Evolutionary conservation across 1,140 invertebrate genomes (phyloP), one percentile per base, ranked within the genome.

Genomic region (Papilio aristodemus): DNA sequence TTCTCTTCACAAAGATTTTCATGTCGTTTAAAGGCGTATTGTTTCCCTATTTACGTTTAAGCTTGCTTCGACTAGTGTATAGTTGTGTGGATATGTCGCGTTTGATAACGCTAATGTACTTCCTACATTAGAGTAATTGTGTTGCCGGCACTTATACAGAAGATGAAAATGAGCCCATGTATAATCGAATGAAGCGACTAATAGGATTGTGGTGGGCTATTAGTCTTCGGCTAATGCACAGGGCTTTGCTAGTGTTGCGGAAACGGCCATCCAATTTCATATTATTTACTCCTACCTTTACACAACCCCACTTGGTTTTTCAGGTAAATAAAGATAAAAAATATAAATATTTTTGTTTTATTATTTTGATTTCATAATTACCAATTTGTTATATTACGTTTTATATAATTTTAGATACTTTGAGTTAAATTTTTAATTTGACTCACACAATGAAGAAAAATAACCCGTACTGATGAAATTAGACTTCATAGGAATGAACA

Each of bases 401-500:
- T n/a, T n/a, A n/a, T n/a, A n/a, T n/a, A n/a, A n/a, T n/a, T n/a
- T n/a, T n/a, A n/a, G n/a, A 22, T 22, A 50, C 9, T 32, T 32
- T 6, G 27, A 22, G 11, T 22, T 54, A 54, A 50, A 50, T 22
- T 22, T 54, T 54, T 11, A 22, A 54, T 54, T 54, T 54, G 17
- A n/a, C n/a, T n/a, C n/a, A n/a, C 19, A 54, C n/a, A 54, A 54
- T 19, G 2, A 22, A 54, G 19, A 54, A 54, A 54, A 54, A 22
- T 22, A 54, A 2, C 19, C 46, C 17, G 17, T 25, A 19, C 46
- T 22, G 46, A 54, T 9, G 46, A 39, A 62, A 62, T 62, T 37
- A 62, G 32, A 19, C 27, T 19, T 62, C 59, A 62, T 19, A 19
- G 36, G 27, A 76, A 79, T 77, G 78, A 81, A 79, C 70, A 73